Conservation (phyloP, 2,888 invertebrate species). For the Chaitophorus viminalis region DNA sequence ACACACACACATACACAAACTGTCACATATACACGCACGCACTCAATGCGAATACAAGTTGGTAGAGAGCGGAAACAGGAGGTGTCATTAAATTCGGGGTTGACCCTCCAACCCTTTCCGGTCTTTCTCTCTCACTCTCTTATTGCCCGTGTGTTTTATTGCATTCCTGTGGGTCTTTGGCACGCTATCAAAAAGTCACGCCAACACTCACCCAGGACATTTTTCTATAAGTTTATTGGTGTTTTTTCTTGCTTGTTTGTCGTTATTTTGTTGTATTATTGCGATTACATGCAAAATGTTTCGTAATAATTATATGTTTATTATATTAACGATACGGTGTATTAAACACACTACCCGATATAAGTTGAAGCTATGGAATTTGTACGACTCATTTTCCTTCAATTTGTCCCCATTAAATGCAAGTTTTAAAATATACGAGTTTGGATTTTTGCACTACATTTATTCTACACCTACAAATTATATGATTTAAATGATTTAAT, state of each 20-base stretch:
- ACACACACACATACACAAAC: no score
- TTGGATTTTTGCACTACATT: background rate
- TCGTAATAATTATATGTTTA: constrained; percentile 36
- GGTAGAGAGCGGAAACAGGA: constrained; percentile 41
- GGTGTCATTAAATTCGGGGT: constrained; percentile 60
- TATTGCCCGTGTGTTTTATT: constrained; percentile 45
- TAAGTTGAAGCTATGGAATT: background rate
- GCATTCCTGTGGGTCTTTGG: constrained; percentile 48
- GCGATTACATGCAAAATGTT: background rate
- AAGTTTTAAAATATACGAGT: background rate
- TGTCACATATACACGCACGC: no score
- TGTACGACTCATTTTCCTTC: background rate
- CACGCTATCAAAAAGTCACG: constrained; percentile 59
- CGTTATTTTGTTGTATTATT: constrained; percentile 25
- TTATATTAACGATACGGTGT: constrained; percentile 19
- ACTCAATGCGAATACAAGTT: constrained; percentile 23
- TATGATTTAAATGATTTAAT: background rate
- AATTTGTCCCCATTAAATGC: background rate
- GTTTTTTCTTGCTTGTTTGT: constrained; percentile 34
- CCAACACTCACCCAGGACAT: constrained; percentile 44
- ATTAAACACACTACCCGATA: background rate
- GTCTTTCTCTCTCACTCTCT: background rate
- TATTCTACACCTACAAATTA: background rate
- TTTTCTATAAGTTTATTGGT: constrained; percentile 7
- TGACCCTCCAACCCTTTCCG: constrained; percentile 37